A percentile compares a stretch with the other conserved stretches of the same genome.
phyloP scores from a whole-genome alignment of 2,797 vertebrate species.

The Orestias chungarensis region DNA sequence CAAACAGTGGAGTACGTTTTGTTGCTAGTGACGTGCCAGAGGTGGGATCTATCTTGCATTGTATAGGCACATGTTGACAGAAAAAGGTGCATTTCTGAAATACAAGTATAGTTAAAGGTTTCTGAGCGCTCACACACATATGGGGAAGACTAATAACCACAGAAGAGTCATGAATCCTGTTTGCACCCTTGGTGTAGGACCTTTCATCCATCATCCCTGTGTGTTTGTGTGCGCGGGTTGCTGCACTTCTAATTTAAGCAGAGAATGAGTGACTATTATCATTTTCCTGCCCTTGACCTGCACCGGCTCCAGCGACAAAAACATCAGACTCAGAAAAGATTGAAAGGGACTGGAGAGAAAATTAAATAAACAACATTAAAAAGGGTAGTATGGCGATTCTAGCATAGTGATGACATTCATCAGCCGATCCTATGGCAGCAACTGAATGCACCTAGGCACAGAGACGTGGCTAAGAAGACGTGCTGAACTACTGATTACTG shows the following conservation, averaged over 20 bases:
- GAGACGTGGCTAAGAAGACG: neutral
- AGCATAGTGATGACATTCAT: constrained; percentile 32
- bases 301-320: constrained; percentile 50
- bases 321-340: constrained; percentile 60
- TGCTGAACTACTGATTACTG: too few species aligned
- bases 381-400: constrained; percentile 14
- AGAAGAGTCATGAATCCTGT: constrained; percentile 68
- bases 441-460: neutral
- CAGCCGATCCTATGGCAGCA: neutral
- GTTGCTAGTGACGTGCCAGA: constrained; percentile 66
- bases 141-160: constrained; percentile 49
- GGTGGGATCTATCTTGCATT: constrained; percentile 65
- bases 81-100: constrained; percentile 52
- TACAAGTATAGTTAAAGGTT: constrained; percentile 23
- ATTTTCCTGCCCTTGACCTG: constrained; percentile 76
- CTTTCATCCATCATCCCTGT: constrained; percentile 65
- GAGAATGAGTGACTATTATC: constrained; percentile 76
- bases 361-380: constrained; percentile 47
- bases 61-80: constrained; percentile 60
- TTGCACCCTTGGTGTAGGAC: constrained; percentile 55
- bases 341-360: constrained; percentile 48
- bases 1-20: constrained; percentile 61
- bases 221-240: constrained; percentile 39
- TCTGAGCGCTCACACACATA: constrained; percentile 10
- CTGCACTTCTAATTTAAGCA: constrained; percentile 63